phyloP scores from a whole-genome alignment of 2,113 vertebrate species.

The Microtus richardsoni region DNA sequence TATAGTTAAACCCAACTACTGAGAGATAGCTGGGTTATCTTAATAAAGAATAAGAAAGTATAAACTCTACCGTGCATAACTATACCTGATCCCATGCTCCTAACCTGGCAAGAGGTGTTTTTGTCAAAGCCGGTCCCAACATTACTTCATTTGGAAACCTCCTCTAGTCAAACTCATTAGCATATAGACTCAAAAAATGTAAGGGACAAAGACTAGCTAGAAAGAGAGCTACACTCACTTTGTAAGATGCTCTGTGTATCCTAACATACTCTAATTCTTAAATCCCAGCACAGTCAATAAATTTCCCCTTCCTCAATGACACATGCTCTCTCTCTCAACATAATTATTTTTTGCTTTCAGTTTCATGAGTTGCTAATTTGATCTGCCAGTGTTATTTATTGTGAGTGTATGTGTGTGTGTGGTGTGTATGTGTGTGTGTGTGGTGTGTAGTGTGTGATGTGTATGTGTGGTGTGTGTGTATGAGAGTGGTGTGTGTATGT shows the following conservation, averaged over 20 bases:
- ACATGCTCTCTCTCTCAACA: background rate
- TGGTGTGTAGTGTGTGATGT: too few species aligned
- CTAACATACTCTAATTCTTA: background rate
- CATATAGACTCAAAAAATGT: background rate
- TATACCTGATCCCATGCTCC: background rate
- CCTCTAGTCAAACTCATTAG: background rate
- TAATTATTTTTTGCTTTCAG: background rate
- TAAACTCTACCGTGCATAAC: background rate
- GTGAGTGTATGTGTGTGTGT: too few species aligned
- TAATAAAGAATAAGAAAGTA: conserved; percentile 18
- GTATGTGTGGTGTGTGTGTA: background rate
- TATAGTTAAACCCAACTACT: conserved; percentile 3
- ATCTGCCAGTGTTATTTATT: background rate
- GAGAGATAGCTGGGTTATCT: background rate
- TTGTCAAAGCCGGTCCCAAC: too few species aligned
- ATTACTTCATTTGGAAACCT: background rate
- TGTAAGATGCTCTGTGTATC: background rate
- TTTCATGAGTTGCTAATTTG: background rate
- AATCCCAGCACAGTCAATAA: conserved; percentile 1
- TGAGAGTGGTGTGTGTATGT: too few species aligned
- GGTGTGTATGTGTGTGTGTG: too few species aligned
- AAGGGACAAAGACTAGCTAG: background rate
- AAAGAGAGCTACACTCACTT: background rate
- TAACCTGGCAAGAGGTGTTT: too few species aligned
- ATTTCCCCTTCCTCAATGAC: background rate